Conservation (phyloP, 2,113 vertebrate species). For the Mystacornis crossleyi region DNA sequence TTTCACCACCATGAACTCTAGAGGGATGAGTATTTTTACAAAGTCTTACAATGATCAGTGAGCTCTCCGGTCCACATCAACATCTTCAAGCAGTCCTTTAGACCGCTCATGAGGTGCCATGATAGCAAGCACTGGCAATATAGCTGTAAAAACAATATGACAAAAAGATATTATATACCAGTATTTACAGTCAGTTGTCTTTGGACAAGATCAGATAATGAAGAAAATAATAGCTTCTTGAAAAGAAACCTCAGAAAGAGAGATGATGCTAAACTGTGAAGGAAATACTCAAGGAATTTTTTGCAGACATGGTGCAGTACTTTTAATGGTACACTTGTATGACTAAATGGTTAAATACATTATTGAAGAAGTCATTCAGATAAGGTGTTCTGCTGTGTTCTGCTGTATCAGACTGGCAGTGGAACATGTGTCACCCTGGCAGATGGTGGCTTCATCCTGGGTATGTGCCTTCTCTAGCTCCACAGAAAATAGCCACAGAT, state of each 20-base stretch:
- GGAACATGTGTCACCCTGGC: not conserved
- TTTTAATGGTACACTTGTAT: not conserved
- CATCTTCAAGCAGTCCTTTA: not conserved
- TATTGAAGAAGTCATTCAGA: not conserved
- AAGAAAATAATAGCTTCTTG: not conserved
- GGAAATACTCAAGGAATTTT: not conserved
- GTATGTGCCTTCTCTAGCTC: not conserved
- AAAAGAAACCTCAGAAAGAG: not conserved
- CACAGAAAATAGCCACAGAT: not conserved
- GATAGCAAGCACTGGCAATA: not conserved
- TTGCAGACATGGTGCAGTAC: not conserved
- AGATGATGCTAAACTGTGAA: not conserved
- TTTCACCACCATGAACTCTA: not conserved
- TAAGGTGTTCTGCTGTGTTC: not conserved
- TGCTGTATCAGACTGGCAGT: not conserved
- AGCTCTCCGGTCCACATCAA: not conserved
- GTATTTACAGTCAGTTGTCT: not conserved
- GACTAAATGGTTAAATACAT: not conserved
- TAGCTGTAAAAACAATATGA: not conserved
- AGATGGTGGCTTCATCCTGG: not conserved
- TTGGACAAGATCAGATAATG: not conserved
- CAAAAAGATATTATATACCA: not conserved
- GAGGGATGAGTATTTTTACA: not conserved
- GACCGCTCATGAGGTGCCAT: not conserved
- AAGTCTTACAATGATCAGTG: not conserved